Evolutionary conservation across 2,797 vertebrate species (phyloP).

Genomic region (Lycodopsis pacificus): DNA sequence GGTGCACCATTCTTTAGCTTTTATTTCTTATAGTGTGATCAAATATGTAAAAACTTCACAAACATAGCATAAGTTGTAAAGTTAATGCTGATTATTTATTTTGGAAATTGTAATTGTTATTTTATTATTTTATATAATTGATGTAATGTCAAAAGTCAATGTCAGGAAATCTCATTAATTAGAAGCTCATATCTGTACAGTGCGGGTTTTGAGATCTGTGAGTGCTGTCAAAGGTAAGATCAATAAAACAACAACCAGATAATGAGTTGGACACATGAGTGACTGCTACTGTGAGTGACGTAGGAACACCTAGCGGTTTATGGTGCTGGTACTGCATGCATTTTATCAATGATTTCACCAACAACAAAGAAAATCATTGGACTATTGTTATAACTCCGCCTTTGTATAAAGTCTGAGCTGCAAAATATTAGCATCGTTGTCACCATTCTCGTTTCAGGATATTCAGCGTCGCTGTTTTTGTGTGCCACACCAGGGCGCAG

Average conservation of each 20-base stretch:
- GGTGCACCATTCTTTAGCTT: background rate
- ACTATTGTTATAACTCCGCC: background rate
- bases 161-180: background rate
- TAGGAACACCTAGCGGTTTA: background rate
- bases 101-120: background rate
- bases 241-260: slow-evolving; percentile 3
- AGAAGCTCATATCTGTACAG: background rate
- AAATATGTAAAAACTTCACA: background rate
- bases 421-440: background rate
- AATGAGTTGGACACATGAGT: background rate
- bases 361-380: background rate
- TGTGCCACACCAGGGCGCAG: slow-evolving; percentile 8
- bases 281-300: background rate
- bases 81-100: background rate
- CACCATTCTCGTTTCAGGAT: background rate
- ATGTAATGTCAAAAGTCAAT: background rate
- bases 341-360: background rate
- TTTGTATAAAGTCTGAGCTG: background rate
- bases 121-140: background rate
- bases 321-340: background rate
- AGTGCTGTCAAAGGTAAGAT: background rate
- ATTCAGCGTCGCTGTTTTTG: background rate
- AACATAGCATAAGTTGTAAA: background rate
- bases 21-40: background rate
- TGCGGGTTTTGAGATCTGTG: background rate